Evolutionary conservation across 2,113 vertebrate genomes (phyloP), one percentile per base, ranked within the genome.

Genomic region (Cacatua alba): DNA sequence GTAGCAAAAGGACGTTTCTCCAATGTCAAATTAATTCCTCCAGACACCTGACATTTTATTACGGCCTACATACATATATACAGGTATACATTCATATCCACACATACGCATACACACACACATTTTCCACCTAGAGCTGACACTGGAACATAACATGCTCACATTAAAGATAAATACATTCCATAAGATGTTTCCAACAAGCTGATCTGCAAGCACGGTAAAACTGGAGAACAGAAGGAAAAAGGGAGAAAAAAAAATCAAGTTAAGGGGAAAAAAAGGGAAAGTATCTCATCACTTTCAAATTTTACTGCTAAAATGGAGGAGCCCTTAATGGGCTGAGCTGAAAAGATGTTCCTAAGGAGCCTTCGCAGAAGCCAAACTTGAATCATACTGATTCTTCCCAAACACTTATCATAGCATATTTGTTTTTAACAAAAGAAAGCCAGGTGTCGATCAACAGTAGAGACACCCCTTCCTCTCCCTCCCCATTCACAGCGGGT

Each of bases 61-160:
- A 72, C 4, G 17, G 25, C n/a, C 35, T 72, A n/a, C 12, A 44
- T 5, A 67, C 10, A 15, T 15, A 88, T 39, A 72, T 23, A 29
- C 15, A 75, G n/a, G 28, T 62, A 44, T 12, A 28, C 23, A 26
- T 6, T 57, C 15, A 41, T 9, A 65, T 2, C 60, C 9, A 70
- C 8, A 35, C 3, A 0, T 6, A 21, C 10, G 14, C 13, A 17
- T 19, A 53, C 13, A 48, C 7, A 20, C 53, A 43, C 29, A n/a
- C 19, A 31, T 44, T 93, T 81, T 60, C 76, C 59, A 83, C 49
- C 64, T 43, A 39, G 7, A 67, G 49, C 18, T 51, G 31, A 69
- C 11, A 37, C 7, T 53, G 62, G 20, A 74, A 70, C 19, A 17
- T 7, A 82, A 70, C 28, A 57, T 4, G 12, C 35, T 81, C 51